A percentile compares a stretch with the other conserved stretches of the same genome.
These are phyloP conservation scores for Myrmecobius fasciatus DNA, from an alignment of 2,113 vertebrate genomes.

Conservation along the genomic window DNA sequence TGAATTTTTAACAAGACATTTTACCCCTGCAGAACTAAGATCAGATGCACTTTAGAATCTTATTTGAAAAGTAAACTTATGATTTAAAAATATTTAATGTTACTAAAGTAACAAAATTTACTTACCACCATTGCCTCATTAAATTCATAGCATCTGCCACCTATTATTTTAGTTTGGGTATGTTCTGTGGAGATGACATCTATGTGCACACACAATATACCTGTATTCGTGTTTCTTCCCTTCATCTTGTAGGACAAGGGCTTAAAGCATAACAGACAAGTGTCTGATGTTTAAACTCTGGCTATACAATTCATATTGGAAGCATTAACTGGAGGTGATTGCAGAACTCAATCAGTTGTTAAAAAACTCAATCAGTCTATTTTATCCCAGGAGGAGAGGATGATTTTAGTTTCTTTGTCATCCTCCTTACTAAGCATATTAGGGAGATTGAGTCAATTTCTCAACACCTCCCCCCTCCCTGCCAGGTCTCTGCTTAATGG, in stretches of 20 bases:
- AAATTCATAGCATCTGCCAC: background rate
- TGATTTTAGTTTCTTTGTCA: background rate
- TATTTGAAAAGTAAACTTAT: slow-evolving; percentile 40
- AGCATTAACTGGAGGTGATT: background rate
- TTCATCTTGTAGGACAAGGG: background rate
- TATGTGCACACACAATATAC: background rate
- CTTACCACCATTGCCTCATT: slow-evolving; percentile 21
- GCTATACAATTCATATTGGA: background rate
- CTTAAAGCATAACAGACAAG: rapidly evolving
- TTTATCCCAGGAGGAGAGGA: background rate
- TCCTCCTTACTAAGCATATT: background rate
- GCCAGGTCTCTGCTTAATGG: too few species aligned
- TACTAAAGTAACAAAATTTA: background rate
- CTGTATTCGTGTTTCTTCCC: background rate
- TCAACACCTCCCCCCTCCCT: too few species aligned
- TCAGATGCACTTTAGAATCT: slow-evolving; percentile 1
- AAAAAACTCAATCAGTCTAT: too few species aligned
- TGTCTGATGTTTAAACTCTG: background rate
- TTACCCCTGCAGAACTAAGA: slow-evolving; percentile 39
- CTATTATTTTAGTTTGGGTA: background rate
- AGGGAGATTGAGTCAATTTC: too few species aligned
- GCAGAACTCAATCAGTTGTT: background rate
- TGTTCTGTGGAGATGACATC: background rate
- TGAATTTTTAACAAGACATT: slow-evolving; percentile 25
- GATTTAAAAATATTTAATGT: background rate